These are phyloP conservation scores for Coboldia fuscipes DNA, from an alignment of 1,140 invertebrate species.

Conservation along the genomic window DNA sequence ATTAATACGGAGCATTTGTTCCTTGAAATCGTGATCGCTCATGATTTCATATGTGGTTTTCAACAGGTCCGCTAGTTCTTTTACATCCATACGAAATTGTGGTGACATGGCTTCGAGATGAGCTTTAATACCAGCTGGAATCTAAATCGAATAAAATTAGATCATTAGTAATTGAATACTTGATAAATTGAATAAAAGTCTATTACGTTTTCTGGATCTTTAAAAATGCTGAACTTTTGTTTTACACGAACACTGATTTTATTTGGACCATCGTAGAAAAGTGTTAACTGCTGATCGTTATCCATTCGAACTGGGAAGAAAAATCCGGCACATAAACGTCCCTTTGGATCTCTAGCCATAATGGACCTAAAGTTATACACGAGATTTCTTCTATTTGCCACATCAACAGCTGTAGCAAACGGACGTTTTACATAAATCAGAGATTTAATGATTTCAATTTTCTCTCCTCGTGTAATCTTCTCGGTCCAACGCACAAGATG, in stretches of 20 bases:
- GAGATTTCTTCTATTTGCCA: conserved; percentile 71
- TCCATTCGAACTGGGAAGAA: conserved; percentile 51
- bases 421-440: conserved; percentile 56
- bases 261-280: conserved; percentile 58
- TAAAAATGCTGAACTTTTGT: conserved; percentile 42
- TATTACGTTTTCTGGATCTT: conserved; percentile 34
- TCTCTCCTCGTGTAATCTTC: conserved; percentile 35
- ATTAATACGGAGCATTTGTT: conserved; percentile 49
- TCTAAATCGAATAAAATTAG: conserved; percentile 19
- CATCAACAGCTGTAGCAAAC: conserved; percentile 59
- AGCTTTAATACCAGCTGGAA: conserved; percentile 32
- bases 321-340: conserved; percentile 55
- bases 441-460: conserved; percentile 35
- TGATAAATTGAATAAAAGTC: conserved; percentile 1
- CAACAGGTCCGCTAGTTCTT: conserved; percentile 36
- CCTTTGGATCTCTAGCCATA: conserved; percentile 55
- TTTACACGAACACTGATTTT: conserved; percentile 30
- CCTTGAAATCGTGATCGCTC: conserved; percentile 46
- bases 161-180: conserved; percentile 2
- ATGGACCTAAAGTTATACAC: conserved; percentile 71
- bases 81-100: conserved; percentile 39
- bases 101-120: conserved; percentile 42
- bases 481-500: conserved; percentile 69
- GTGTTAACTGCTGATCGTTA: conserved; percentile 40
- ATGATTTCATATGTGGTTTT: conserved; percentile 40